phyloP scores from a whole-genome alignment of 53 echinoderm and acorn worm genomes.

The Stichopus horrens region DNA sequence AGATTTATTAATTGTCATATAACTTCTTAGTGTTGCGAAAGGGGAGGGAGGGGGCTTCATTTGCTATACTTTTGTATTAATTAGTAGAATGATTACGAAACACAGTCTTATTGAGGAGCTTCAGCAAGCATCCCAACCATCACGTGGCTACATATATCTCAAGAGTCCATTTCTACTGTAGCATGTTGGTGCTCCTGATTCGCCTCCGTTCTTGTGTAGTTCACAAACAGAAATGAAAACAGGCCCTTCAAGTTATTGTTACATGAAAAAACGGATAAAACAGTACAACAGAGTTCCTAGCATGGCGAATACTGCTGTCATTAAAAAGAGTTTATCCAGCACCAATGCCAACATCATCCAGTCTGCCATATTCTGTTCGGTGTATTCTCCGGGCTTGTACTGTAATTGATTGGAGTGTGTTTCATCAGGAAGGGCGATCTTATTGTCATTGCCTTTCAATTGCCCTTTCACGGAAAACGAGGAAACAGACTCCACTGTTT shows the following conservation, averaged over 20 bases:
- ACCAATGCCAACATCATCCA: constrained; percentile 27
- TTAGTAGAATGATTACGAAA: no score
- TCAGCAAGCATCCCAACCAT: no score
- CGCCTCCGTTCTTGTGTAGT: neutral
- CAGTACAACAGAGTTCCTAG: constrained; percentile 11
- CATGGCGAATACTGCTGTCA: constrained; percentile 11
- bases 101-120: no score
- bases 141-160: no score
- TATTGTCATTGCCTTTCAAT: neutral
- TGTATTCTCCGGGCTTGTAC: neutral
- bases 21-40: no score
- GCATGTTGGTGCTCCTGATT: neutral
- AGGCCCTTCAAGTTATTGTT: neutral
- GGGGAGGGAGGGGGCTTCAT: no score
- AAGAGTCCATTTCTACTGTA: neutral
- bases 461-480: neutral
- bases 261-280: neutral
- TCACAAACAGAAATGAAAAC: neutral
- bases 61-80: no score
- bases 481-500: neutral
- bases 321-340: neutral
- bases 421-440: neutral
- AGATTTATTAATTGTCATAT: no score
- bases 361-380: constrained; percentile 13
- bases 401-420: neutral